A percentile compares a stretch with the other conserved stretches of the same genome.
phyloP scores from a whole-genome alignment of 2,888 invertebrate genomes.

The Synanthedon vespiformis region DNA sequence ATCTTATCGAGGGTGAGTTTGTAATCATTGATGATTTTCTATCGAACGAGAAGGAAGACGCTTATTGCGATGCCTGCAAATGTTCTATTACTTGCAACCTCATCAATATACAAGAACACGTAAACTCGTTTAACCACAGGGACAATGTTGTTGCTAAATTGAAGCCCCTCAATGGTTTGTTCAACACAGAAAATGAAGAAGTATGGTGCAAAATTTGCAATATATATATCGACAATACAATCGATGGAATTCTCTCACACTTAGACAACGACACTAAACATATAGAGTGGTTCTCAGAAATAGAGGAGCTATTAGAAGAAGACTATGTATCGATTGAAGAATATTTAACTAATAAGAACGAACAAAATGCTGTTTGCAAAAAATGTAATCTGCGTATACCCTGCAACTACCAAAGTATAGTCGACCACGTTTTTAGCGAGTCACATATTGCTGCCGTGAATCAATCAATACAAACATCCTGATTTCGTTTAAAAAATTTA shows the following conservation, averaged over 20 bases:
- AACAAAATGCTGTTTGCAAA: slow-evolving; percentile 34
- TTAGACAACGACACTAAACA: slow-evolving; percentile 37
- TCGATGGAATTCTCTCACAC: slow-evolving; percentile 25
- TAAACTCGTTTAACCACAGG: slow-evolving; percentile 33
- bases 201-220: slow-evolving; percentile 45
- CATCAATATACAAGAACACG: slow-evolving; percentile 32
- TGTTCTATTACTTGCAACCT: slow-evolving; percentile 24
- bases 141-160: slow-evolving; percentile 30
- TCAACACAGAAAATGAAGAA: slow-evolving; percentile 28
- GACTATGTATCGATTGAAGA: slow-evolving; percentile 30
- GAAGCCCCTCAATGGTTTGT: slow-evolving; percentile 38
- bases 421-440: slow-evolving; percentile 34
- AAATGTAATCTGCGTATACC: slow-evolving; percentile 31
- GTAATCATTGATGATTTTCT: slow-evolving; percentile 34
- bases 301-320: slow-evolving; percentile 34
- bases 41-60: slow-evolving; percentile 30
- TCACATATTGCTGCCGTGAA: slow-evolving; percentile 30
- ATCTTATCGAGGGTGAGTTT: slow-evolving; percentile 40
- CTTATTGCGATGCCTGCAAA: slow-evolving; percentile 37
- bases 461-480: background rate
- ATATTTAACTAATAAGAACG: slow-evolving; percentile 30
- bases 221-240: slow-evolving; percentile 27
- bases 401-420: slow-evolving; percentile 27
- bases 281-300: slow-evolving; percentile 36
- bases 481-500: background rate